Evolutionary conservation across 2,113 vertebrate species (phyloP).

Genomic region (Semicossyphus pulcher): DNA sequence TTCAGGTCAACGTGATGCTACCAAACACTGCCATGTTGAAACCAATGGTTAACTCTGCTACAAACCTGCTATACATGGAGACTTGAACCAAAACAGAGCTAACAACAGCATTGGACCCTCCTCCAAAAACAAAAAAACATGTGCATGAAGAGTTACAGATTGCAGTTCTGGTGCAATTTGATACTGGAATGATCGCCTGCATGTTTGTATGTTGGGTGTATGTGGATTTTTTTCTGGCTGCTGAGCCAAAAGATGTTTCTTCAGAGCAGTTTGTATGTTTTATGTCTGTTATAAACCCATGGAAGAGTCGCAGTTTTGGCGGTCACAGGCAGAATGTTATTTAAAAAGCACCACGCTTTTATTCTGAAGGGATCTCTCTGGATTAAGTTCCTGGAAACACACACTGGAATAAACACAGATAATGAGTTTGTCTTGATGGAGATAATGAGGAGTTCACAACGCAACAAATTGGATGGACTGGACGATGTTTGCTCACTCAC

Average conservation of each 20-base stretch:
- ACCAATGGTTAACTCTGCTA: slow-evolving; percentile 34
- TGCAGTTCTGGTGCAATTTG: slow-evolving; percentile 23
- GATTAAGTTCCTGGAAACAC: slow-evolving; percentile 47
- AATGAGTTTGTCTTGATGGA: slow-evolving; percentile 5
- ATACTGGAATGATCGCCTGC: slow-evolving; percentile 55
- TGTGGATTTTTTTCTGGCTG: slow-evolving; percentile 35
- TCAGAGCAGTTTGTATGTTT: slow-evolving; percentile 41
- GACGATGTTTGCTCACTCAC: slow-evolving; percentile 26
- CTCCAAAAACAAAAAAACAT: slow-evolving; percentile 12
- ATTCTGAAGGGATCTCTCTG: slow-evolving; percentile 52
- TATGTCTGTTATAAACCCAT: slow-evolving; percentile 47
- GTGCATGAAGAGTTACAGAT: slow-evolving; percentile 69
- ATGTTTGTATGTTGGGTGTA: slow-evolving; percentile 51
- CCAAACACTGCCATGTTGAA: slow-evolving; percentile 75
- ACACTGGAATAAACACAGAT: slow-evolving; percentile 54
- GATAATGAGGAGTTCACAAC: not conserved
- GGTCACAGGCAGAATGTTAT: slow-evolving; percentile 9
- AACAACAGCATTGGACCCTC: slow-evolving; percentile 6
- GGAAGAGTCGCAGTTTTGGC: slow-evolving; percentile 11
- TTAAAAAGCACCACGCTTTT: slow-evolving; percentile 35
- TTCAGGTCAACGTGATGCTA: slow-evolving; percentile 43
- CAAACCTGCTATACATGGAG: not conserved
- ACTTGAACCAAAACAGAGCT: slow-evolving; percentile 38
- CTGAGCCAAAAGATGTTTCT: slow-evolving; percentile 53
- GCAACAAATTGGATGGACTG: not conserved